Conservation (phyloP, 2,797 vertebrate genomes). For the Toxotes lorentzi region DNA sequence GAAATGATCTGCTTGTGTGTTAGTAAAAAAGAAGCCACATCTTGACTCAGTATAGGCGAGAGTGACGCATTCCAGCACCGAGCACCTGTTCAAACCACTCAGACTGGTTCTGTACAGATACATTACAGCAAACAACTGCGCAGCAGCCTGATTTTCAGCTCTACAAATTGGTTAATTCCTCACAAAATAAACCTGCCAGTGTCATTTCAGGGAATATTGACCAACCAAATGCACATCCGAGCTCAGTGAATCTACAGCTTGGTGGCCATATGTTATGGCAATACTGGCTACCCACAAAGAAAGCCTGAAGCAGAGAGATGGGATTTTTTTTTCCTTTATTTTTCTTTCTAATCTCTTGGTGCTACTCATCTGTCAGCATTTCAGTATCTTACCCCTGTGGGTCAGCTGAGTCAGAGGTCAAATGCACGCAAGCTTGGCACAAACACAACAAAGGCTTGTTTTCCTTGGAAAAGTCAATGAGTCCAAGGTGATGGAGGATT, state of each 20-base stretch:
- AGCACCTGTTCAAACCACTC: conserved; percentile 59
- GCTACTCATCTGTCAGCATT: conserved; percentile 72
- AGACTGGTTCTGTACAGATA: conserved; percentile 52
- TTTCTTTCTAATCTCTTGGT: conserved; percentile 62
- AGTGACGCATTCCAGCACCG: conserved; percentile 29
- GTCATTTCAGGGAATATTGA: conserved; percentile 66
- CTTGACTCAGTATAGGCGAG: conserved; percentile 8
- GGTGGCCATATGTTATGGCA: conserved; percentile 81
- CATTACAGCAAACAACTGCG: conserved; percentile 55
- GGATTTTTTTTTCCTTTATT: conserved; percentile 4
- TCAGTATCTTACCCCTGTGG: conserved; percentile 65
- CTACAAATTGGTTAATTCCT: conserved; percentile 75
- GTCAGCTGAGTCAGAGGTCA: conserved; percentile 75
- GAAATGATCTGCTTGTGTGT: conserved; percentile 17
- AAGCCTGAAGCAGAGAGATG: conserved; percentile 53
- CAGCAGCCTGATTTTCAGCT: conserved; percentile 68
- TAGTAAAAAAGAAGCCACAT: conserved; percentile 25
- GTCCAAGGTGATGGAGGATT: conserved; percentile 20
- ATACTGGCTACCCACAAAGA: conserved; percentile 68
- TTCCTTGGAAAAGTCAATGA: conserved; percentile 39
- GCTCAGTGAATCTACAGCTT: conserved; percentile 78
- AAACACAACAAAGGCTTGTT: conserved; percentile 62
- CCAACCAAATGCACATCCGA: conserved; percentile 75
- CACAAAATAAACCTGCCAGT: conserved; percentile 66
- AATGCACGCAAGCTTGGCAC: conserved; percentile 56